phyloP scores from a whole-genome alignment of 2,113 vertebrate species.

The Thryonomys swinderianus region DNA sequence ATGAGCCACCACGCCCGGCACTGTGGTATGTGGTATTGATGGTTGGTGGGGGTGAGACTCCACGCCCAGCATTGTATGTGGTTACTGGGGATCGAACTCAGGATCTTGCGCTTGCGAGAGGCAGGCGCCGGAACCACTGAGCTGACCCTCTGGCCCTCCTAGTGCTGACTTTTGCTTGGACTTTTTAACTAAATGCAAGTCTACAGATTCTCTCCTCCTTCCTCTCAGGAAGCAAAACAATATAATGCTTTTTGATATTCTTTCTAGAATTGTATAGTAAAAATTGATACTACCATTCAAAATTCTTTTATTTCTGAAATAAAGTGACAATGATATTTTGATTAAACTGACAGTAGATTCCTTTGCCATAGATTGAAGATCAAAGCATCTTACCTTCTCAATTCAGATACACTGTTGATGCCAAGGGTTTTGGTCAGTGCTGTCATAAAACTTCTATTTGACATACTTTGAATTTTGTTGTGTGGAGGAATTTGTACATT shows the following conservation, averaged over 20 bases:
- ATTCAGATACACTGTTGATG: slow-evolving; percentile 4
- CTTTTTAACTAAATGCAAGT: slow-evolving; percentile 62
- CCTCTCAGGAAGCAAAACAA: slow-evolving; percentile 42
- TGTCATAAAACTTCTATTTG: slow-evolving; percentile 60
- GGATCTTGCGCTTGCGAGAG: too few species aligned
- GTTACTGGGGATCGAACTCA: too few species aligned
- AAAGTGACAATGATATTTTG: background rate
- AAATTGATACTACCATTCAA: background rate
- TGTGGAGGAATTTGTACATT: background rate
- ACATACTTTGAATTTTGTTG: slow-evolving; percentile 48
- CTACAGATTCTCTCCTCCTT: slow-evolving; percentile 43
- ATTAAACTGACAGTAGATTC: slow-evolving; percentile 22
- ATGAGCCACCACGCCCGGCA: too few species aligned
- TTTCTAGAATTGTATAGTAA: slow-evolving; percentile 15
- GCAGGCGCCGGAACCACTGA: too few species aligned
- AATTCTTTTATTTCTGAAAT: slow-evolving; percentile 38
- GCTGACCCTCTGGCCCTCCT: too few species aligned
- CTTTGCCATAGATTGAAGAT: slow-evolving; percentile 52
- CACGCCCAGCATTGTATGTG: too few species aligned
- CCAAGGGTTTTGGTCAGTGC: slow-evolving; percentile 62
- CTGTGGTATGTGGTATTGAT: too few species aligned
- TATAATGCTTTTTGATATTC: slow-evolving; percentile 40
- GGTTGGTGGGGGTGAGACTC: too few species aligned
- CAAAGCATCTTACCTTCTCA: slow-evolving; percentile 38
- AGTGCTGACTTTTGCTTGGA: slow-evolving; percentile 36